Percentiles rank a stretch among this genome's conserved stretches.
phyloP scores from a whole-genome alignment of 2,113 vertebrate species.

The Macquaria ambigua region DNA sequence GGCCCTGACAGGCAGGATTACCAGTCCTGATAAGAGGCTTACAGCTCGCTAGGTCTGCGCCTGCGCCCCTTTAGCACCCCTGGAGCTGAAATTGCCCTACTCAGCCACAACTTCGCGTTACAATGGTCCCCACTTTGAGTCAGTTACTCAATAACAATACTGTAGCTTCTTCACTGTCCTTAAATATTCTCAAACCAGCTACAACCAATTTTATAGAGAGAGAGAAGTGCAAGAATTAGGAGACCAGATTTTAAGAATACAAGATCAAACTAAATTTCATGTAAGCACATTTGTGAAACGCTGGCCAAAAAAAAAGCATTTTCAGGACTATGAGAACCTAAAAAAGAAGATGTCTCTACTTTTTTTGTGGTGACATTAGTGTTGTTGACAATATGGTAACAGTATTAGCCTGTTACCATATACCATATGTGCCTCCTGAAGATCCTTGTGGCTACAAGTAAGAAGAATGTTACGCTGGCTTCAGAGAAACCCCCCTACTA shows the following conservation, averaged over 20 bases:
- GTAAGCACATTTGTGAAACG: not conserved
- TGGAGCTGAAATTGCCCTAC: conserved; percentile 40
- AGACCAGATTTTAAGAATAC: not conserved
- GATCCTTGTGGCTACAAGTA: not conserved
- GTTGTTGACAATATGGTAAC: not conserved
- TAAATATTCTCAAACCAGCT: conserved; percentile 2
- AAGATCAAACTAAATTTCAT: not conserved
- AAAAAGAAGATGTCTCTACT: not conserved
- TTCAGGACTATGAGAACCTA: not conserved
- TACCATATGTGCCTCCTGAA: not conserved
- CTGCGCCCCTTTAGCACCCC: conserved; percentile 45
- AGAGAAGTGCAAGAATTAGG: not conserved
- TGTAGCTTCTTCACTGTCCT: not conserved
- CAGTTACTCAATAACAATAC: conserved; percentile 2
- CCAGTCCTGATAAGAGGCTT: conserved; percentile 75
- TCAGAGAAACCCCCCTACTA: too few species aligned
- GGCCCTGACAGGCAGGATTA: conserved; percentile 69
- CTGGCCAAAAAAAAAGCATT: not conserved
- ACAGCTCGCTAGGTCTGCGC: conserved; percentile 28
- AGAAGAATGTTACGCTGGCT: not conserved
- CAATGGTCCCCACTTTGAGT: conserved; percentile 2
- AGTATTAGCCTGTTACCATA: not conserved
- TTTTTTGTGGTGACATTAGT: not conserved
- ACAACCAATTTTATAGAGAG: not conserved
- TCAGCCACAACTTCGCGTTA: conserved; percentile 26